Evolutionary conservation across 2,888 invertebrate genomes (phyloP), one percentile per base, ranked within the genome.

Genomic region (Drosophila maculinotata): DNA sequence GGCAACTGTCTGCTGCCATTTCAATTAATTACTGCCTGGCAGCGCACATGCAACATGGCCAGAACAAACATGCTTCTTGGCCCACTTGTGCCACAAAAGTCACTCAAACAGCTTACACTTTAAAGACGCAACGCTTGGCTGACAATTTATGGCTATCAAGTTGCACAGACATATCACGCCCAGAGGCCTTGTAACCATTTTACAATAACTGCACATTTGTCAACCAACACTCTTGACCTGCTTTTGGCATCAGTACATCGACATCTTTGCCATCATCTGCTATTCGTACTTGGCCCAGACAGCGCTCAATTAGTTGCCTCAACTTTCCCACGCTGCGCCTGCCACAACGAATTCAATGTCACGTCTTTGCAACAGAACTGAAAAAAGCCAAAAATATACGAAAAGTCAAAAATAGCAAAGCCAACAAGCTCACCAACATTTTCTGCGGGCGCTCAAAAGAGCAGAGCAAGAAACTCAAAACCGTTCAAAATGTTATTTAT

Each of bases 121-220:
- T n/a, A n/a, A n/a, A n/a, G n/a, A n/a, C n/a, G n/a, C 20, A 52
- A 64, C 69, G 64, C 69, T 69, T 65, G 17, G 64, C 56, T 76
- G 59, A 62, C 63, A 64, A 75, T 81, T 63, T 72, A 72, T 79
- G 76, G 73, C 63, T 83, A 77, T 79, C 80, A 74, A 80, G 74
- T 79, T 79, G 64, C 79, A 74, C 15, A 28, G 23, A 25, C 26
- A 8, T 30, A 30, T 33, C 20, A 12, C 51, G 26, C 60, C 23
- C 25, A 23, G n/a, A 47, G 60, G 33, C 57, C 42, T 49, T 38
- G 35, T 41, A 39, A 30, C 52, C 49, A 52, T 38, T 56, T n/a
- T 35, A 47, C 35, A 31, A n/a, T 7, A n/a, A 17, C 28, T 39
- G 58, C 58, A 42, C 69, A 70, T 75, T 68, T 76, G 76, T 68